Evolutionary conservation across 2,113 vertebrate species (phyloP).

Genomic region (Trachemys scripta): DNA sequence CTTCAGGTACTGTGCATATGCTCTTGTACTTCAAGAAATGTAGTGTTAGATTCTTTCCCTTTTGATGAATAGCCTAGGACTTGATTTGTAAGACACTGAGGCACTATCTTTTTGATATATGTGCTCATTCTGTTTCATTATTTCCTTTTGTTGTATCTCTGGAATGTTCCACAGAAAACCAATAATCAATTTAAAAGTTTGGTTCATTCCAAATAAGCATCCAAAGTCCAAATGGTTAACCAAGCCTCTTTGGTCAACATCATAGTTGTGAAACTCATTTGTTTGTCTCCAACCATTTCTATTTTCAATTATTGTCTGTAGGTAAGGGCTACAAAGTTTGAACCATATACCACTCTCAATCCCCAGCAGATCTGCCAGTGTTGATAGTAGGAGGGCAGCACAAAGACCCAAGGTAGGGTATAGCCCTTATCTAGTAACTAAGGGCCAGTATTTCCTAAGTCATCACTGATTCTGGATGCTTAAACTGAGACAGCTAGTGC

Average conservation of each 20-base stretch:
- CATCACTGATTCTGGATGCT: background rate
- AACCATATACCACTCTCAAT: background rate
- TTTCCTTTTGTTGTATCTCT: background rate
- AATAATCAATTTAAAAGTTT: background rate
- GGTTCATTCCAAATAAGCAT: background rate
- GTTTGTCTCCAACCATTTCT: background rate
- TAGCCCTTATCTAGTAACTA: background rate
- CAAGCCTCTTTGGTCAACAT: background rate
- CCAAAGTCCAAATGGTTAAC: background rate
- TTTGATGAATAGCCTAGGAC: background rate
- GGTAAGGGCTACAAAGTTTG: background rate
- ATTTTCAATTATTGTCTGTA: background rate
- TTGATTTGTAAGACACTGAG: background rate
- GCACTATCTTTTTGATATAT: background rate
- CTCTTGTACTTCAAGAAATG: background rate
- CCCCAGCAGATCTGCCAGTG: background rate
- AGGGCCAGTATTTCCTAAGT: background rate
- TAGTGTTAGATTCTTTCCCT: rapidly evolving
- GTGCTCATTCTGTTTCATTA: background rate
- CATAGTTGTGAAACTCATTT: background rate
- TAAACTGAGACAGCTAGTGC: background rate
- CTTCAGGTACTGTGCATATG: background rate
- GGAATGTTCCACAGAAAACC: background rate
- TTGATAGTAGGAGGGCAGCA: background rate
- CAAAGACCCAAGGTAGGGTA: background rate